Percentiles rank a stretch among this genome's conserved stretches.
phyloP scores from a whole-genome alignment of 2,797 vertebrate species.

The Epinephelus awoara region DNA sequence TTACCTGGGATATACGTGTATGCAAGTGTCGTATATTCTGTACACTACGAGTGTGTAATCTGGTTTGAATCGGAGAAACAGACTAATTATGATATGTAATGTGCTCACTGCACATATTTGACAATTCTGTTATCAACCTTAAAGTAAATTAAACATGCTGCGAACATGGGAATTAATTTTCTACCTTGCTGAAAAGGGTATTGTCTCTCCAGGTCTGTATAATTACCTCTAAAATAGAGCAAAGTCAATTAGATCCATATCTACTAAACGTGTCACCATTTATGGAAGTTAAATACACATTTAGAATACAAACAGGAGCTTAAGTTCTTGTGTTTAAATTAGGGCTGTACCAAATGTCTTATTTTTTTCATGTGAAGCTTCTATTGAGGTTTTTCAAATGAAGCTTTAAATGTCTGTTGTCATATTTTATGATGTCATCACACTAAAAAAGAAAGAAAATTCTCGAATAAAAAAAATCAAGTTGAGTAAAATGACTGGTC shows the following conservation, averaged over 20 bases:
- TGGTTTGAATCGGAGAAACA: constrained; percentile 19
- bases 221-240: constrained; percentile 61
- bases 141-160: constrained; percentile 55
- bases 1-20: constrained; percentile 23
- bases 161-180: constrained; percentile 65
- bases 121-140: constrained; percentile 61
- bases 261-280: constrained; percentile 52
- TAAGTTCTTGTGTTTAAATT: constrained; percentile 11
- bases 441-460: too few species aligned
- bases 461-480: too few species aligned
- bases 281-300: constrained; percentile 34
- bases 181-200: constrained; percentile 43
- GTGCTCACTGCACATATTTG: constrained; percentile 62
- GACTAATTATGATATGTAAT: constrained; percentile 45
- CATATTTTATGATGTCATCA: too few species aligned
- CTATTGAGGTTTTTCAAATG: too few species aligned
- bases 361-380: too few species aligned
- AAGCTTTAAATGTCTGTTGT: too few species aligned
- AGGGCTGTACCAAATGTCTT: too few species aligned
- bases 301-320: constrained; percentile 35
- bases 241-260: constrained; percentile 66
- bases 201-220: constrained; percentile 56
- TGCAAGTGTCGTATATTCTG: constrained; percentile 6
- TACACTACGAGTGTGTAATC: not conserved
- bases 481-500: too few species aligned